Evolutionary conservation across 1,140 invertebrate species (phyloP), one percentile per base, ranked within the genome.

Genomic region (Radopholus similis): DNA sequence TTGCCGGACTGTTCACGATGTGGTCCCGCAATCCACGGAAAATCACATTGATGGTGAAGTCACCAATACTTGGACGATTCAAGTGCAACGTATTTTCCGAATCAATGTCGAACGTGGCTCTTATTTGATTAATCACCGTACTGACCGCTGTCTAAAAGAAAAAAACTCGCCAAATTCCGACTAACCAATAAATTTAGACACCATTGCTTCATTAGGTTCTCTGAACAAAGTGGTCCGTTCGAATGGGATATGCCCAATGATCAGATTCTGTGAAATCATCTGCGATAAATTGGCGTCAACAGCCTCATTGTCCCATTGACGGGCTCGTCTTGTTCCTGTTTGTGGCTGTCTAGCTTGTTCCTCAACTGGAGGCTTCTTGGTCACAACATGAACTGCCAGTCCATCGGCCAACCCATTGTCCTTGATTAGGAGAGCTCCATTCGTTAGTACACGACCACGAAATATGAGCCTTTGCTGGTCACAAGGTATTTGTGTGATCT

Each of bases 321-420:
- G 54, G 34, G 5, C 9, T 15, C 28, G 54, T 11, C 37, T 26
- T 37, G 21, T 40, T 9, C n/a, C 1, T n/a, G 32, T 21, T 4
- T n/a, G n/a, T n/a, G n/a, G n/a, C n/a, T n/a, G n/a, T n/a, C n/a
- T n/a, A n/a, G n/a, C n/a, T n/a, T n/a, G n/a, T n/a, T n/a, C n/a
- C n/a, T n/a, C n/a, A 1, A 13, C 35, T 4, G 54, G 38, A 49
- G 44, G 26, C 49, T 32, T 23, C 32, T 58, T 26, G 13, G 34
- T 66, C 21, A 66, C 64, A 26, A 66, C 51, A 23, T 66, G 64
- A 11, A 66, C 23, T 47, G 64, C 54, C 64, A 66, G 56, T 15
- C 59, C 53, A 51, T 66, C 56, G 26, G 38, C 56, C 15, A 66
- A 44, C 2, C 64, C 64, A 30, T 55, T 49, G n/a, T 30, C 56